Percentiles rank a stretch among this genome's conserved stretches.
Conservation (phyloP, 64 coral and sea anemone species). For the Actinia equina region DNA sequence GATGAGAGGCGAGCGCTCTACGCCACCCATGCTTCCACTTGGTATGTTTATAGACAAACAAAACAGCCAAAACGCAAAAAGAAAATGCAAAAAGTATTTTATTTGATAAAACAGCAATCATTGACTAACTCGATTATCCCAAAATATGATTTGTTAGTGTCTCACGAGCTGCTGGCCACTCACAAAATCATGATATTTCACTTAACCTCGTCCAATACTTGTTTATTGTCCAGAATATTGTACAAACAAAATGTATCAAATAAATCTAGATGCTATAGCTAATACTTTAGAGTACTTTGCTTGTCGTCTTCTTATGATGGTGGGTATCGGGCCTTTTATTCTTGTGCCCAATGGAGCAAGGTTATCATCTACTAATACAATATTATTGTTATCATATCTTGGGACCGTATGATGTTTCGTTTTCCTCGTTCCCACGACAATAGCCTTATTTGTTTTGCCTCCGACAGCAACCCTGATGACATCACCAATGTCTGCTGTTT, state of each 20-base stretch:
- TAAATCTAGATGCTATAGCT: conserved; percentile 95
- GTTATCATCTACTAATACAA: conserved; percentile 95
- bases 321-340: conserved; percentile 91
- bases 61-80: too few relatives aligned
- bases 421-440: conserved; percentile 88
- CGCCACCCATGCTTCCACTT: too few relatives aligned
- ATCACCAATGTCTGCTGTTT: conserved; percentile 97
- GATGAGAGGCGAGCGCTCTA: too few relatives aligned
- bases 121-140: too few relatives aligned
- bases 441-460: conserved; percentile 91
- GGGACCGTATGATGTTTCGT: conserved; percentile 91
- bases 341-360: conserved; percentile 90
- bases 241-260: conserved; percentile 31
- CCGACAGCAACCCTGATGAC: conserved; percentile 86
- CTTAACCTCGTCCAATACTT: too few relatives aligned
- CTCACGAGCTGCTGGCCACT: too few relatives aligned
- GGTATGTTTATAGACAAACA: too few relatives aligned
- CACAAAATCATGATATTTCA: too few relatives aligned
- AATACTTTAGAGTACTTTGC: conserved; percentile 98
- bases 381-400: conserved; percentile 98
- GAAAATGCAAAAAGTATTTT: too few relatives aligned
- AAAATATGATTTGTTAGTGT: too few relatives aligned
- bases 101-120: too few relatives aligned
- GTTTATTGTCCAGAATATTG: too few relatives aligned
- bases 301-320: conserved; percentile 79